These are phyloP conservation scores for Nezara viridula DNA, from an alignment of 2,888 invertebrate genomes.

Conservation along the genomic window DNA sequence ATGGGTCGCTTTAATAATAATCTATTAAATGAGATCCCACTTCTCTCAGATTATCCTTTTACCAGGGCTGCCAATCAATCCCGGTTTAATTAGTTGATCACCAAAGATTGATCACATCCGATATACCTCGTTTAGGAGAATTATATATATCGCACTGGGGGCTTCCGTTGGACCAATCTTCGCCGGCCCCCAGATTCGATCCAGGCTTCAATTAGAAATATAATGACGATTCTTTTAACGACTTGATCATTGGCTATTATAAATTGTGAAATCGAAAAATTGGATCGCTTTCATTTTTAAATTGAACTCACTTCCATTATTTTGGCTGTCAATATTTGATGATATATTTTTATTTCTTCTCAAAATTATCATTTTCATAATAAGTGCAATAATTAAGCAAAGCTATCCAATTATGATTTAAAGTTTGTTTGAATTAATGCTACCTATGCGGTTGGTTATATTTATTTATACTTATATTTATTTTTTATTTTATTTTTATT, in stretches of 20 bases:
- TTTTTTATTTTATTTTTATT: no score
- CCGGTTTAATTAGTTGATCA: slow-evolving; percentile 41
- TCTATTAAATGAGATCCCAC: slow-evolving; percentile 24
- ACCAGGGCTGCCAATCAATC: slow-evolving; percentile 38
- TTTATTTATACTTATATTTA: no score
- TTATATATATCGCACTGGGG: not conserved
- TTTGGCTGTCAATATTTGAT: not conserved
- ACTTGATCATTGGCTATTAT: slow-evolving; percentile 4
- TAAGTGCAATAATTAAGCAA: no score
- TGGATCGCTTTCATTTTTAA: slow-evolving; percentile 30
- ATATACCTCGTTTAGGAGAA: slow-evolving; percentile 25
- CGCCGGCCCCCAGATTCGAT: not conserved
- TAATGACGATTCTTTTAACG: not conserved
- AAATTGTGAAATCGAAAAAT: slow-evolving; percentile 7
- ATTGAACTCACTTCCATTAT: not conserved
- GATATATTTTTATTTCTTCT: no score
- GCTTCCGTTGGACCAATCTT: not conserved
- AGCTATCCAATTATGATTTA: no score
- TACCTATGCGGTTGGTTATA: no score
- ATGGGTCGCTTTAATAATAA: slow-evolving; percentile 13
- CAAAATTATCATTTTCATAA: no score
- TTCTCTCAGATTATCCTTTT: slow-evolving; percentile 22
- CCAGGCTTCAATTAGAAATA: not conserved
- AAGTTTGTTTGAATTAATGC: no score
- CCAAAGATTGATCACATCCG: slow-evolving; percentile 42